Percentiles rank a stretch among this genome's conserved stretches.
phyloP scores from a whole-genome alignment of 2,888 invertebrate genomes.

The Archips xylosteana region DNA sequence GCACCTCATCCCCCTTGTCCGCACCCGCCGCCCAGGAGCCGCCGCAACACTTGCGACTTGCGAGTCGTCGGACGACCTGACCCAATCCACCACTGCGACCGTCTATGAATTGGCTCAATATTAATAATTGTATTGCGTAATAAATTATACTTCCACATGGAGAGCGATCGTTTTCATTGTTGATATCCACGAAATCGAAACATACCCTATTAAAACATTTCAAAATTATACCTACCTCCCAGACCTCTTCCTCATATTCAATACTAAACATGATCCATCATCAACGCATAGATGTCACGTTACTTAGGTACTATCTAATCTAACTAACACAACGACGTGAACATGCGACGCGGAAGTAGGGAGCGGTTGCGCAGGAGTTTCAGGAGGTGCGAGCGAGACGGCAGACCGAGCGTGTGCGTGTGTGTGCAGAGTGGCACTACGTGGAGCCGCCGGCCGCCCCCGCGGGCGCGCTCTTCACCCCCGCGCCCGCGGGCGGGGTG shows the following conservation, averaged over 20 bases:
- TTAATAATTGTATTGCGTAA: slow-evolving; percentile 15
- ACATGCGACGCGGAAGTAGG: slow-evolving; percentile 19
- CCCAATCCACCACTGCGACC: not conserved
- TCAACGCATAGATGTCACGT: not conserved
- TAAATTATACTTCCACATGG: slow-evolving; percentile 19
- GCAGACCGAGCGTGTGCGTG: slow-evolving; percentile 38
- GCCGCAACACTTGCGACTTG: not conserved
- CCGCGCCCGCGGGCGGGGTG: slow-evolving; percentile 50
- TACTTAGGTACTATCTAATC: not conserved
- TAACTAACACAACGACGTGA: slow-evolving; percentile 2
- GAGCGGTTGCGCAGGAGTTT: slow-evolving; percentile 39
- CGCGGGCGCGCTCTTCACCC: slow-evolving; percentile 48
- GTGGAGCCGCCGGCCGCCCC: slow-evolving; percentile 60
- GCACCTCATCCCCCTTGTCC: not conserved
- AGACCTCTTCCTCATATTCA: no score
- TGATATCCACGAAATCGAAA: not conserved
- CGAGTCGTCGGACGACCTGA: not conserved
- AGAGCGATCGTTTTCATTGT: not conserved
- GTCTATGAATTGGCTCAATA: not conserved
- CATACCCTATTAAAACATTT: not conserved
- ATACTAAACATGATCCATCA: not conserved
- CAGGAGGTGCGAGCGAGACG: slow-evolving; percentile 26
- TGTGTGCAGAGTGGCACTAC: slow-evolving; percentile 69
- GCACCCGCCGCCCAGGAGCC: not conserved
- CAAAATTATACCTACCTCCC: not conserved